phyloP scores from a whole-genome alignment of 2,888 invertebrate species.

The Ophonus ardosiacus region DNA sequence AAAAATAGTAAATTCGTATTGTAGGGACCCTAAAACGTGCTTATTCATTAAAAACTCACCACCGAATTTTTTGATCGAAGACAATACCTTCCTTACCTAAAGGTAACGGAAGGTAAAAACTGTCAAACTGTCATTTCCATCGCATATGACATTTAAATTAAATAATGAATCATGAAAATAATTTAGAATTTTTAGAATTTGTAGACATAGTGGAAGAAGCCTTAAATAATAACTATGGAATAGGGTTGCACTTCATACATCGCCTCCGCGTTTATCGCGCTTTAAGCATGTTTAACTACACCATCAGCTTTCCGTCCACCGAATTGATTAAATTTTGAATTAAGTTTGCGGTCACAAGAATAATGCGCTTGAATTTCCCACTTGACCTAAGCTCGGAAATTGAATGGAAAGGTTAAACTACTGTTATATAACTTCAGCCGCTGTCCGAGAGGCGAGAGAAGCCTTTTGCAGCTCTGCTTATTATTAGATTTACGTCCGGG shows the following conservation, averaged over 20 bases:
- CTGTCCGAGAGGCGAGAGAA: neutral
- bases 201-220: too few relatives aligned
- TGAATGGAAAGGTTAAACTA: constrained; percentile 64
- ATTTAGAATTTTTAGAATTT: too few relatives aligned
- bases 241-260: neutral
- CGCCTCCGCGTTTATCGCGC: neutral
- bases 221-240: too few relatives aligned
- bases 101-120: too few relatives aligned
- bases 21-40: too few relatives aligned
- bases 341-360: constrained; percentile 63
- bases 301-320: constrained; percentile 4
- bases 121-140: too few relatives aligned
- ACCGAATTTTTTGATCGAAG: too few relatives aligned
- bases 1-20: too few relatives aligned
- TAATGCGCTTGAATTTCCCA: constrained; percentile 63
- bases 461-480: constrained; percentile 13
- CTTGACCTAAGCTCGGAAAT: constrained; percentile 64
- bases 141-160: too few relatives aligned
- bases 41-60: too few relatives aligned
- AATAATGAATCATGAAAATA: too few relatives aligned
- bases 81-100: too few relatives aligned
- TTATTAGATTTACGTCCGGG: constrained; percentile 57
- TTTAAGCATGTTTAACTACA: neutral
- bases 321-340: constrained; percentile 64
- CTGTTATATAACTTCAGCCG: constrained; percentile 58